A percentile compares a stretch with the other conserved stretches of the same genome.
phyloP scores from a whole-genome alignment of 1,140 invertebrate species.

The Phymorhynchus buccinoides region DNA sequence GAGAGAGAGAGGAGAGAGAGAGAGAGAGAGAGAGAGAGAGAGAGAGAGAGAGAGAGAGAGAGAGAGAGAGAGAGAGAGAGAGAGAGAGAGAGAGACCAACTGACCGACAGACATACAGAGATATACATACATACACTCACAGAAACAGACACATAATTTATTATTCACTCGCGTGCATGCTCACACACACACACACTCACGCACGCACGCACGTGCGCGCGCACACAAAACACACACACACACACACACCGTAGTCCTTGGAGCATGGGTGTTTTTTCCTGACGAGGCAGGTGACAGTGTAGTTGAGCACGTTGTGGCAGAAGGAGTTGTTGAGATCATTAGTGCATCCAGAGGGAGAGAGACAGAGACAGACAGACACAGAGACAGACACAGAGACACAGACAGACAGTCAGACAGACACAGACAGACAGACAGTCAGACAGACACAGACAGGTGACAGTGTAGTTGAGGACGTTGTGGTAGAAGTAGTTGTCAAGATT shows the following conservation, averaged over 20 bases:
- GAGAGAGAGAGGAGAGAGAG: background rate
- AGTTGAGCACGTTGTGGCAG: too few relatives aligned
- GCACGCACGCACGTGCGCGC: too few relatives aligned
- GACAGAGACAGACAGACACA: background rate
- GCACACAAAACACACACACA: too few relatives aligned
- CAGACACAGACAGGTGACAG: background rate
- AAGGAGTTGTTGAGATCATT: too few relatives aligned
- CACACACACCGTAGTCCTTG: too few relatives aligned
- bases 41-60: background rate
- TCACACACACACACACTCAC: too few relatives aligned
- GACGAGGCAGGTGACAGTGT: too few relatives aligned
- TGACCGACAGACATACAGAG: background rate
- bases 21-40: background rate
- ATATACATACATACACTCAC: background rate
- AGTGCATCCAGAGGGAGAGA: too few relatives aligned
- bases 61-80: background rate
- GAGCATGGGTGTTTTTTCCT: too few relatives aligned
- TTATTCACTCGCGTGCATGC: too few relatives aligned
- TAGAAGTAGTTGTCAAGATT: slow-evolving; percentile 56
- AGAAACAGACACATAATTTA: background rate
- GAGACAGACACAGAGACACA: background rate
- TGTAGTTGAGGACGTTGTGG: slow-evolving; percentile 14
- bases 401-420: background rate
- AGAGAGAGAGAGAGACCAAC: background rate
- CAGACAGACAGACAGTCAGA: background rate